Percentiles rank a stretch among this genome's conserved stretches.
These are phyloP conservation scores for Tolypeutes matacus DNA, from an alignment of 2,797 vertebrate species.

Conservation along the genomic window DNA sequence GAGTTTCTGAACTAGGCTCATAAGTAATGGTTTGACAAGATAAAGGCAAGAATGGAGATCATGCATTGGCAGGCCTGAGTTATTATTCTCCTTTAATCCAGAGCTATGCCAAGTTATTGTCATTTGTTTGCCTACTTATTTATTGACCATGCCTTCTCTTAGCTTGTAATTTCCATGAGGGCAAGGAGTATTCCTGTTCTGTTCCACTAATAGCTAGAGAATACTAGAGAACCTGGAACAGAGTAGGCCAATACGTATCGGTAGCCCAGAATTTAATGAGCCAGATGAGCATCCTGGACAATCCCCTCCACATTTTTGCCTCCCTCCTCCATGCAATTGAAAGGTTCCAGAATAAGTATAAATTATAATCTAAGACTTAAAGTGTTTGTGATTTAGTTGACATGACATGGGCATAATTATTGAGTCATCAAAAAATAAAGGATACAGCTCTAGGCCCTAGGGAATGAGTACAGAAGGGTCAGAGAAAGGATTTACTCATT, in stretches of 20 bases:
- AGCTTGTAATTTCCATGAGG: neutral
- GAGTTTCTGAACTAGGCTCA: neutral
- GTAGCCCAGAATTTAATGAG: neutral
- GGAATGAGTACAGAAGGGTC: neutral
- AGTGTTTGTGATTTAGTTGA: conserved; percentile 39
- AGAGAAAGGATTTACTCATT: neutral
- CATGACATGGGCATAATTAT: neutral
- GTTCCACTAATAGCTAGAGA: neutral
- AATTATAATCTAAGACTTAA: neutral
- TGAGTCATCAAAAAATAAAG: conserved; percentile 2
- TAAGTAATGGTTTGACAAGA: neutral
- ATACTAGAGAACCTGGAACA: neutral
- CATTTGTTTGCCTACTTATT: neutral
- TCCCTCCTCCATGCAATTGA: neutral
- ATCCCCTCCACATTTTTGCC: neutral
- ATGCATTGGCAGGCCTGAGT: neutral
- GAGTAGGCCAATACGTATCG: neutral
- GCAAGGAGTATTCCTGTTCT: neutral
- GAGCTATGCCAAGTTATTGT: neutral
- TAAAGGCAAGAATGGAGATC: neutral
- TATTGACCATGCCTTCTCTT: neutral
- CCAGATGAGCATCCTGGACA: neutral
- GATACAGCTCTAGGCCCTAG: neutral
- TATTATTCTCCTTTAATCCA: neutral
- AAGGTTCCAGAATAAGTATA: conserved; percentile 27